phyloP scores from a whole-genome alignment of 1,140 invertebrate species.

The Cheumatopsyche charites region DNA sequence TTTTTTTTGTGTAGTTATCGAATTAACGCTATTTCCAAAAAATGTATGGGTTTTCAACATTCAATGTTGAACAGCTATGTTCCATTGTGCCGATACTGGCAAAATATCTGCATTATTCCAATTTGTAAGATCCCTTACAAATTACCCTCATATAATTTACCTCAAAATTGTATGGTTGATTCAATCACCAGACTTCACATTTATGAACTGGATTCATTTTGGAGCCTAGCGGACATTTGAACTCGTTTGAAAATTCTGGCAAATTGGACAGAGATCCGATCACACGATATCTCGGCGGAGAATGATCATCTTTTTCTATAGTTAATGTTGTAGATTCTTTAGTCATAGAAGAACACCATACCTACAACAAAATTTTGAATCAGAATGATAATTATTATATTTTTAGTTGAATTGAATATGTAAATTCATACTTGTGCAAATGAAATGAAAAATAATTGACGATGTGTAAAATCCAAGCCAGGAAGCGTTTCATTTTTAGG shows the following conservation, averaged over 20 bases:
- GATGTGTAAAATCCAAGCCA: slow-evolving; percentile 80
- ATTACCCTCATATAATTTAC: neutral
- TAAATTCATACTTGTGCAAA: slow-evolving; percentile 92
- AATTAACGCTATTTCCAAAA: too few relatives aligned
- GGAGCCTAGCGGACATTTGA: slow-evolving; percentile 78
- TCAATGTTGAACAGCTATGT: neutral
- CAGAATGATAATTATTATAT: slow-evolving; percentile 41
- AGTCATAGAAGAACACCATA: slow-evolving; percentile 85
- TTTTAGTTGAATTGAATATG: neutral
- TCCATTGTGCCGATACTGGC: neutral
- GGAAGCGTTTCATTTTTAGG: slow-evolving; percentile 68
- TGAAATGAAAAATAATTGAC: slow-evolving; percentile 91
- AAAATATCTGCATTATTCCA: neutral
- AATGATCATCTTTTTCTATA: slow-evolving; percentile 86
- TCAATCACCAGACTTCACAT: slow-evolving; percentile 88
- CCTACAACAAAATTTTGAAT: slow-evolving; percentile 61
- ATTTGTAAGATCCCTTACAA: slow-evolving; percentile 1
- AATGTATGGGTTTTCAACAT: too few relatives aligned
- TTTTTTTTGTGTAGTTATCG: slow-evolving; percentile 8
- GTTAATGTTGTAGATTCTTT: slow-evolving; percentile 78
- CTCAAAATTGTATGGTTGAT: neutral
- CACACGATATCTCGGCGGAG: slow-evolving; percentile 79
- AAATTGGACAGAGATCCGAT: slow-evolving; percentile 90
- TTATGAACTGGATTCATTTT: slow-evolving; percentile 91
- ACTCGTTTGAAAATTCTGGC: slow-evolving; percentile 84